phyloP scores from a whole-genome alignment of 1,140 invertebrate species.

The Chironomus striatipennis region DNA sequence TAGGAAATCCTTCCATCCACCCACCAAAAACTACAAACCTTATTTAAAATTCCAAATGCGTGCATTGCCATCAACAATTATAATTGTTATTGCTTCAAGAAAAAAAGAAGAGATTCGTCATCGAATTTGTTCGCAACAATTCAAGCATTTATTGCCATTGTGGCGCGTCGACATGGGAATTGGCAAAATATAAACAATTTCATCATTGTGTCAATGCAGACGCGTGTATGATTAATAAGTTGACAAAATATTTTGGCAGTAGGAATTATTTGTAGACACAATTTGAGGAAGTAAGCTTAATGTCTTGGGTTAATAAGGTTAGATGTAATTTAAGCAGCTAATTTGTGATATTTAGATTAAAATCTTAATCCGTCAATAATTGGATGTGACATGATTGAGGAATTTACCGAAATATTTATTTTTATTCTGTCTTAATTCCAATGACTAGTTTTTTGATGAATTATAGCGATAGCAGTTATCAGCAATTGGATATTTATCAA shows the following conservation, averaged over 20 bases:
- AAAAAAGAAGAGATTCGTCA: background rate
- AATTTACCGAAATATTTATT: too few species aligned
- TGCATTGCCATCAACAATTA: background rate
- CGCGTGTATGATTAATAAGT: too few species aligned
- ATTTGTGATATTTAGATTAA: too few species aligned
- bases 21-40: background rate
- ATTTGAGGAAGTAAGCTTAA: too few species aligned
- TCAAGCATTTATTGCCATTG: background rate
- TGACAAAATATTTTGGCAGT: too few species aligned
- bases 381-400: too few species aligned
- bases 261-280: too few species aligned
- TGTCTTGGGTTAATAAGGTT: too few species aligned
- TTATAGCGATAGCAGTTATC: background rate
- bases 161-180: background rate
- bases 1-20: too few species aligned
- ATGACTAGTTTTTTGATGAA: background rate
- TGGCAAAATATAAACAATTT: background rate
- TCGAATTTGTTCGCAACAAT: background rate
- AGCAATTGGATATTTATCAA: background rate
- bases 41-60: background rate
- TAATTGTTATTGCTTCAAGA: background rate
- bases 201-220: background rate
- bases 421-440: background rate
- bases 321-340: too few species aligned
- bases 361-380: too few species aligned